A percentile compares a stretch with the other conserved stretches of the same genome.
phyloP scores from a whole-genome alignment of 2,797 vertebrate species.

The Syndactyla subalaris region DNA sequence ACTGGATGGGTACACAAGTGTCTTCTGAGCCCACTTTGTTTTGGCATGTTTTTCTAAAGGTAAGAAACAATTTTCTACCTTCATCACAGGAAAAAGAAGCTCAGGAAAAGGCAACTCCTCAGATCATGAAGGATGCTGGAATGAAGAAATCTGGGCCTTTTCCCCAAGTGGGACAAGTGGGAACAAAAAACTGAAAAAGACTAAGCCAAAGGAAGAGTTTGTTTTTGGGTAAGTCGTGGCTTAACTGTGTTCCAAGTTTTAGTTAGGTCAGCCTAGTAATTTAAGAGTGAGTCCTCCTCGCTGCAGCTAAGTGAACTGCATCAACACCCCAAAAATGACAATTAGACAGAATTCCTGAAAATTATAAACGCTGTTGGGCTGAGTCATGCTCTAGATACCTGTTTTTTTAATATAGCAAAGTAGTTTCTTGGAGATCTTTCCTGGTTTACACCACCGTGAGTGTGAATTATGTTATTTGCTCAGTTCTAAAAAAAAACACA shows the following conservation, averaged over 20 bases:
- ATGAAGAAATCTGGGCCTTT: conserved; percentile 91
- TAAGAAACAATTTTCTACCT: conserved; percentile 30
- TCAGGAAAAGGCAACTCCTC: conserved; percentile 89
- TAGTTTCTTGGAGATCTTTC: neutral
- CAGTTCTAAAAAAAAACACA: neutral
- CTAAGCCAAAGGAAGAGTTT: conserved; percentile 94
- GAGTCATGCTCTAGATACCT: neutral
- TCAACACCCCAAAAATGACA: neutral
- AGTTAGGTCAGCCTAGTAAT: neutral
- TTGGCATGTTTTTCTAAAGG: neutral
- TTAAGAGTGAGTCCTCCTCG: neutral
- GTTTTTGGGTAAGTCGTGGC: conserved; percentile 84
- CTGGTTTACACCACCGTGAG: neutral
- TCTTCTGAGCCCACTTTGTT: neutral
- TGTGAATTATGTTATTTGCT: neutral
- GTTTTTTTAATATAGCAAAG: neutral
- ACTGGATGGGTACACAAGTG: neutral
- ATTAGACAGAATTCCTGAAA: neutral
- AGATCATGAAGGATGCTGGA: conserved; percentile 94
- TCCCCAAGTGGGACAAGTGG: conserved; percentile 85
- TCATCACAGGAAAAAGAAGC: conserved; percentile 90
- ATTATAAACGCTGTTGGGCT: neutral
- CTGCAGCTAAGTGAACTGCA: neutral
- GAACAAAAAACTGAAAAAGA: conserved; percentile 94
- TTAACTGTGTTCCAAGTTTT: neutral